phyloP scores from a whole-genome alignment of 1,140 invertebrate species.

The Euwallacea fornicatus region DNA sequence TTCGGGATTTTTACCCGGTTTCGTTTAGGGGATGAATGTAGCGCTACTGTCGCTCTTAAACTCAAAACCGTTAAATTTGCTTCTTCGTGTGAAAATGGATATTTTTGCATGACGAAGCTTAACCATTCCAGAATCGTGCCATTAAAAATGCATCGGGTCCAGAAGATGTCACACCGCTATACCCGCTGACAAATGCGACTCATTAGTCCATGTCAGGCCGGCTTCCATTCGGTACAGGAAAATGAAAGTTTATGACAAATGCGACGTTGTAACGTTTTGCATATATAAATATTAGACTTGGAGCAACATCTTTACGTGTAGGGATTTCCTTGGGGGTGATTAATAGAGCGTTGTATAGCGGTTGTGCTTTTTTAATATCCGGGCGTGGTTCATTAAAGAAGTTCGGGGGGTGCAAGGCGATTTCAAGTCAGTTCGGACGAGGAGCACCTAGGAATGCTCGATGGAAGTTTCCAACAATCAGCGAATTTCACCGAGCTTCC shows the following conservation, averaged over 20 bases:
- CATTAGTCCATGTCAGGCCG: constrained; percentile 46
- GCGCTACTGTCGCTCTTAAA: constrained; percentile 14
- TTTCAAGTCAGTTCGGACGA: too few relatives aligned
- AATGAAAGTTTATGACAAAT: constrained; percentile 51
- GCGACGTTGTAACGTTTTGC: constrained; percentile 49
- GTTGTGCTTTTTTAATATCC: not conserved
- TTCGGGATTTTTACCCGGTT: constrained; percentile 24
- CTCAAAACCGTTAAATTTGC: not conserved
- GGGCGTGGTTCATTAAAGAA: too few relatives aligned
- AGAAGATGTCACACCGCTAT: constrained; percentile 42
- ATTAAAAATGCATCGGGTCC: constrained; percentile 43
- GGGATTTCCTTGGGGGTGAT: constrained; percentile 41
- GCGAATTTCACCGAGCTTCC: too few relatives aligned
- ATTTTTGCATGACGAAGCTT: not conserved
- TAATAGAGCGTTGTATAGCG: constrained; percentile 31
- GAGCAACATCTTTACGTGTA: constrained; percentile 46
- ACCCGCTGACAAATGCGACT: constrained; percentile 43
- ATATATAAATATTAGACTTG: constrained; percentile 50
- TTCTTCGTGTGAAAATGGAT: not conserved
- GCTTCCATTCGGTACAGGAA: constrained; percentile 47
- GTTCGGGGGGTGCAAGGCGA: too few relatives aligned
- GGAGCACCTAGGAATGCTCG: too few relatives aligned
- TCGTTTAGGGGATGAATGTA: not conserved
- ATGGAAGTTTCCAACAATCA: too few relatives aligned
- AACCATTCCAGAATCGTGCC: constrained; percentile 25